A percentile compares a stretch with the other conserved stretches of the same genome.
Conservation (phyloP, 2,113 vertebrate species). For the Laticauda colubrina region DNA sequence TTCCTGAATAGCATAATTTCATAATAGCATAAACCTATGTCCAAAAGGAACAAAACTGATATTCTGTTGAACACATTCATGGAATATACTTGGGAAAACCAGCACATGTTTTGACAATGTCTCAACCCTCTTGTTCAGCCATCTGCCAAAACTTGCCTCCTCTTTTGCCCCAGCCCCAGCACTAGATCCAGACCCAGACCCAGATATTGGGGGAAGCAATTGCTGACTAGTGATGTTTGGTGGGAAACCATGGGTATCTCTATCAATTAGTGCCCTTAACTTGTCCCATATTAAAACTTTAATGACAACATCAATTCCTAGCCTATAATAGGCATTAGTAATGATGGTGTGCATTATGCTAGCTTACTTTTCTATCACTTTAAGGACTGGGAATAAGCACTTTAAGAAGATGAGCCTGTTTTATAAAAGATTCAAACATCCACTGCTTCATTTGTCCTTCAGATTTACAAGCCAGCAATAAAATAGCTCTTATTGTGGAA, state of each 20-base stretch:
- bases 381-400: not conserved
- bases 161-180: not conserved
- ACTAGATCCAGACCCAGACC: too few species aligned
- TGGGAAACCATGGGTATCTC: not conserved
- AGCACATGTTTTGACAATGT: not conserved
- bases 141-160: not conserved
- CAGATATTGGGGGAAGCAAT: not conserved
- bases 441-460: constrained; percentile 12
- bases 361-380: not conserved
- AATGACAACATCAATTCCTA: not conserved
- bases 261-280: not conserved
- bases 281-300: not conserved
- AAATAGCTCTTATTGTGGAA: constrained; percentile 25
- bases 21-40: too few species aligned
- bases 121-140: not conserved
- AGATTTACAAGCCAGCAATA: constrained; percentile 21
- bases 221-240: not conserved
- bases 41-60: not conserved
- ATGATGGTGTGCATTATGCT: not conserved
- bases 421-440: not conserved
- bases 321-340: not conserved
- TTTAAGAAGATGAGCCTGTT: not conserved
- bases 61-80: not conserved
- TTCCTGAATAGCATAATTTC: not conserved
- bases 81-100: not conserved